A percentile compares a stretch with the other conserved stretches of the same genome.
Evolutionary conservation across 2,797 vertebrate genomes (phyloP).

Genomic region (Saxicola maurus): DNA sequence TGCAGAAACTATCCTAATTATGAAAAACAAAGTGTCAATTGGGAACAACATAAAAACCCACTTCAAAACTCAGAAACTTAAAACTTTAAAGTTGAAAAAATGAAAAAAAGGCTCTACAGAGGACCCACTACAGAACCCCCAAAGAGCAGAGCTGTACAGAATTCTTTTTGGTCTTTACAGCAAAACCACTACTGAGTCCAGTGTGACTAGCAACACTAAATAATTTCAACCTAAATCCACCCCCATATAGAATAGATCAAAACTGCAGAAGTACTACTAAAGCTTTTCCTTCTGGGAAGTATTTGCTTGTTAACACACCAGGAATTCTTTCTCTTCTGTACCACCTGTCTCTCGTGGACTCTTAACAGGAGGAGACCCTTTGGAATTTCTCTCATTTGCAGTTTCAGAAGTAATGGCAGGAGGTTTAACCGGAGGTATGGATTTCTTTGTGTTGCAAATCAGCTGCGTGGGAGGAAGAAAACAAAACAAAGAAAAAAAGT

Average conservation of each 20-base stretch:
- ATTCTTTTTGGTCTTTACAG: background rate
- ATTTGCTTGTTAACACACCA: slow-evolving; percentile 41
- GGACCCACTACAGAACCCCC: background rate
- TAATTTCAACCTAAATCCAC: background rate
- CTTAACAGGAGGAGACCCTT: slow-evolving; percentile 65
- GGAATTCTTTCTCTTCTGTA: slow-evolving; percentile 64
- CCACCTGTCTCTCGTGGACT: slow-evolving; percentile 57
- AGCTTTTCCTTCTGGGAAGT: slow-evolving; percentile 56
- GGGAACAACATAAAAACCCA: background rate
- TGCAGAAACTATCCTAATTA: background rate
- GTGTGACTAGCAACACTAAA: background rate
- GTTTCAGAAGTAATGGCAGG: slow-evolving; percentile 66
- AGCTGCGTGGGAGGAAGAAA: slow-evolving; percentile 35
- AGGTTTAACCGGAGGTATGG: slow-evolving; percentile 66
- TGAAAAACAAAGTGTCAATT: background rate
- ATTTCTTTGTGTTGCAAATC: slow-evolving; percentile 68
- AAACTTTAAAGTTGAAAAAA: background rate
- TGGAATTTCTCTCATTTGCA: slow-evolving; percentile 74
- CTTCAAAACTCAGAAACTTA: background rate
- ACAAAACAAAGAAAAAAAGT: background rate
- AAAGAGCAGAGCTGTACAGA: background rate
- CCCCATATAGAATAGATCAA: background rate
- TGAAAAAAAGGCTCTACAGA: background rate
- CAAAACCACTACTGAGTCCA: background rate
- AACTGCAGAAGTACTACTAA: background rate